Base-by-base conservation (phyloP, 2,888 invertebrate genomes). In the Apamea sordens region DNA sequence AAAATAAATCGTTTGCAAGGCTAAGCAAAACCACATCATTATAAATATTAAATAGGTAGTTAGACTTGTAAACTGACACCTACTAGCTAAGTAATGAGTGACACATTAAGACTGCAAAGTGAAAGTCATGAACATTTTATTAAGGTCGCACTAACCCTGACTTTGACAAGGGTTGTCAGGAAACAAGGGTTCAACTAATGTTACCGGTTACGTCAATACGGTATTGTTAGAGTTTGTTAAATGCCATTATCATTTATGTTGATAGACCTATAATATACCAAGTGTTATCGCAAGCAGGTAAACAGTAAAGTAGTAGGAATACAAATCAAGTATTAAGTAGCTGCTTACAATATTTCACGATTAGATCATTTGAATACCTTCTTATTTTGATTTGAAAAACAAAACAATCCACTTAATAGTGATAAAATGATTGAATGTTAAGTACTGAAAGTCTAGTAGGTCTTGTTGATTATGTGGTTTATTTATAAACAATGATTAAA, bases 41-140 rank as follows among this genome's bases (percentile, higher is more conserved):
- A 64, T 68, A 63, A 63, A 67, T n/a, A 61, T 44, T 13, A 63
- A 61, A 41, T n/a, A 56, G 11, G 7, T 63, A 63, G 2, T 53
- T n/a, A 21, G 8, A 73, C 56, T 59, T 36, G 21, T 77, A 36
- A 64, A 28, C 71, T 41, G n/a, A 36, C 61, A 77, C 64, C 24
- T 65, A 24, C 13, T 11, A 24, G 18, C 18, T 53, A 53, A 82
- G 76, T 68, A 76, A 68, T 68, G 21, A 53, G 11, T 69, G 56
- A 21, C 63, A 68, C 68, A 72, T 53, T 70, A 41, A 50, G 6
- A 50, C 44, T 32, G 65, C 24, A 73, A 80, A 83, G 44, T 74
- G 41, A 84, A 75, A 80, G 76, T 80, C 86, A 83, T 86, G 73
- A 53, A 41, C 53, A 56, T 56, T 70, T 61, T 50, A 69, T 44